A percentile compares a stretch with the other conserved stretches of the same genome.
Conservation (phyloP, 2,888 invertebrate genomes). For the Drosophila meridiana region DNA sequence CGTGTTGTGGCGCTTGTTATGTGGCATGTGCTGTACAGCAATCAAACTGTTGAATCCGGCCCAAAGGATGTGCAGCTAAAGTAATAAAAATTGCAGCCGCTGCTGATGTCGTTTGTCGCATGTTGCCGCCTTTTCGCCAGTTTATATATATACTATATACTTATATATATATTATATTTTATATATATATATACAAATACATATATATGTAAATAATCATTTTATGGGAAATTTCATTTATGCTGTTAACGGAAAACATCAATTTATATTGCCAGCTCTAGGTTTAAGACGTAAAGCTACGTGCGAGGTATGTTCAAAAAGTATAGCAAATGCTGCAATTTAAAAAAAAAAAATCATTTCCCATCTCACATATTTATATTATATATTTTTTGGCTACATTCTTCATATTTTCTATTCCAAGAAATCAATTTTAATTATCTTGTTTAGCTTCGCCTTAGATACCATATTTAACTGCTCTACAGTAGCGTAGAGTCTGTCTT, state of each 20-base stretch:
- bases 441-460: too few species aligned
- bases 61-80: slow-evolving; percentile 44
- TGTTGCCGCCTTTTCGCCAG: background rate
- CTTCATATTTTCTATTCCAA: too few species aligned
- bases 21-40: slow-evolving; percentile 42
- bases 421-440: too few species aligned
- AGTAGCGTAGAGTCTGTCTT: too few species aligned
- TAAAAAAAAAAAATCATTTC: background rate
- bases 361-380: too few species aligned
- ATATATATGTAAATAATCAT: slow-evolving; percentile 2
- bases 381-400: too few species aligned
- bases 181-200: background rate
- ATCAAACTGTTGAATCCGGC: slow-evolving; percentile 68
- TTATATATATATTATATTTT: background rate
- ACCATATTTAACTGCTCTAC: too few species aligned
- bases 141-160: background rate
- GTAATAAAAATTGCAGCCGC: slow-evolving; percentile 38
- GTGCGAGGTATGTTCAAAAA: background rate
- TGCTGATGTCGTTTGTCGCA: slow-evolving; percentile 22
- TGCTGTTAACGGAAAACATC: background rate
- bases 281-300: background rate
- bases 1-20: slow-evolving; percentile 16
- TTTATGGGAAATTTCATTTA: slow-evolving; percentile 3
- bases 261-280: background rate
- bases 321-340: fast-evolving